These are phyloP conservation scores for Synanthedon tipuliformis DNA, from an alignment of 2,888 invertebrate species.

Conservation along the genomic window DNA sequence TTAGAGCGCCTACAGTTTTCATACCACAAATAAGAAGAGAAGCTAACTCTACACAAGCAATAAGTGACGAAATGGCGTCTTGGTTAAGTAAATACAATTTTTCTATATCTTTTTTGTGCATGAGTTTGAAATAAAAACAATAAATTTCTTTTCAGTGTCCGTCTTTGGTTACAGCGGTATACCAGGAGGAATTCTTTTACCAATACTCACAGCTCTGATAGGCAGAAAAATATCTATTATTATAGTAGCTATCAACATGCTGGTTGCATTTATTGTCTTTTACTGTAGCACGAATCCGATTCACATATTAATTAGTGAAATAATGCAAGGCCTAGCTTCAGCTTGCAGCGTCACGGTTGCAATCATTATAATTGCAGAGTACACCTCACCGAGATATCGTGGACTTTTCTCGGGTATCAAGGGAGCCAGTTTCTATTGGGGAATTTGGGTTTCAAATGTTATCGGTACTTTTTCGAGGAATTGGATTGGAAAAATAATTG, in stretches of 20 bases:
- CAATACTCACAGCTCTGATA: constrained; percentile 12
- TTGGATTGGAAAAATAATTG: constrained; percentile 12
- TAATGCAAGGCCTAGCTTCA: constrained; percentile 18
- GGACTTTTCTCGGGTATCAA: constrained; percentile 23
- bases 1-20: constrained; percentile 21
- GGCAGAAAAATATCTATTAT: constrained; percentile 21
- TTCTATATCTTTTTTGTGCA: background rate
- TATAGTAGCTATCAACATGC: constrained; percentile 12
- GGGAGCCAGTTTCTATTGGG: constrained; percentile 19
- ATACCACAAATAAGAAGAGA: constrained; percentile 23
- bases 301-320: constrained; percentile 17
- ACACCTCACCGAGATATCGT: constrained; percentile 20
- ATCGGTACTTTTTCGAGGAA: constrained; percentile 18
- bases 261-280: constrained; percentile 12
- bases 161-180: constrained; percentile 18
- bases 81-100: constrained; percentile 14
- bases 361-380: constrained; percentile 19
- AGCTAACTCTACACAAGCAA: constrained; percentile 15
- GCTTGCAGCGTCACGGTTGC: constrained; percentile 14
- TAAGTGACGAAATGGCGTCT: constrained; percentile 19
- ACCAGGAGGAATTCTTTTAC: constrained; percentile 21
- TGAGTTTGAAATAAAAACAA: background rate
- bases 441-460: constrained; percentile 18
- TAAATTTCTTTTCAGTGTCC: constrained; percentile 14
- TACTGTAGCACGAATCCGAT: constrained; percentile 9